A percentile compares a stretch with the other conserved stretches of the same genome.
Evolutionary conservation across 2,113 vertebrate species (phyloP).

Genomic region (Xiphorhynchus elegans): DNA sequence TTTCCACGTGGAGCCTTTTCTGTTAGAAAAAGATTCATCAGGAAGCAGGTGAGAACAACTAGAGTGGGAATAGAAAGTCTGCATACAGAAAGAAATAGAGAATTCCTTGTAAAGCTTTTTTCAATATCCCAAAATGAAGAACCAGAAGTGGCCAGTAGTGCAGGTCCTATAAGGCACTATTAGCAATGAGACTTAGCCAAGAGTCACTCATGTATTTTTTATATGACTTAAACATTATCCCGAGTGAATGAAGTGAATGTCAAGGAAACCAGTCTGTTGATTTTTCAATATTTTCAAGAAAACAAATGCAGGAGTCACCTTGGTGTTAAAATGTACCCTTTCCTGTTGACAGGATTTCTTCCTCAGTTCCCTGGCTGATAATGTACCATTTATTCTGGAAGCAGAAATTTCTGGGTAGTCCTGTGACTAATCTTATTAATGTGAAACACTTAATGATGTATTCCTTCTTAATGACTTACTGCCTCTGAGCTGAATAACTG

Average conservation of each 20-base stretch:
- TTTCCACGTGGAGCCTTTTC: background rate
- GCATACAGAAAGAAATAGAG: background rate
- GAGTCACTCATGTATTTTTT: background rate
- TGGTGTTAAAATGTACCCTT: background rate
- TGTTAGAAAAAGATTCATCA: background rate
- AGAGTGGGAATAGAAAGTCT: background rate
- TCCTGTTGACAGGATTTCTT: background rate
- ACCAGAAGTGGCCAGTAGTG: background rate
- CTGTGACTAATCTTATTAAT: background rate
- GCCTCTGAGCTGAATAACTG: background rate
- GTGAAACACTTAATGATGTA: background rate
- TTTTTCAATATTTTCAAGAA: background rate
- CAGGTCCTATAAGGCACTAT: background rate
- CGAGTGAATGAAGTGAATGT: background rate
- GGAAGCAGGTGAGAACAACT: background rate
- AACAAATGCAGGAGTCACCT: background rate
- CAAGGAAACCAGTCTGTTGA: background rate
- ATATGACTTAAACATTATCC: background rate
- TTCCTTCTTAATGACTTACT: background rate
- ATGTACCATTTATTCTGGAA: background rate
- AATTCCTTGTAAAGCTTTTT: background rate
- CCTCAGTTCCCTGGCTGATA: background rate
- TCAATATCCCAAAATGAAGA: background rate
- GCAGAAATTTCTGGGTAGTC: background rate
- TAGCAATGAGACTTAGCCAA: background rate